phyloP scores from a whole-genome alignment of 2,797 vertebrate species.

The Ispidina lecontei region DNA sequence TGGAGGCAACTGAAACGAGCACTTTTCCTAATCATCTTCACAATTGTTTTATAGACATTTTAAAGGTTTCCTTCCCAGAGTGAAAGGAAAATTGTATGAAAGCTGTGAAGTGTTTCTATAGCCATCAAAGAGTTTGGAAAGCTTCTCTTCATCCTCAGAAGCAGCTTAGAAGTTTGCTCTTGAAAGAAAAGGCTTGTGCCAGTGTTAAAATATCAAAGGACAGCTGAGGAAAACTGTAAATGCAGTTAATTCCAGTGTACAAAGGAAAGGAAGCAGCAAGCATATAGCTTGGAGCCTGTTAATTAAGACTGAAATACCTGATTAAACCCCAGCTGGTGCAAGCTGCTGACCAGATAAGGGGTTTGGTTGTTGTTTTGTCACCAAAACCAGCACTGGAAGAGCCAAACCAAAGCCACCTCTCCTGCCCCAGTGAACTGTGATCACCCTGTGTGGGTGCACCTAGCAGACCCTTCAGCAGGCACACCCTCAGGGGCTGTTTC shows the following conservation, averaged over 20 bases:
- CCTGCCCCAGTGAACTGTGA: background rate
- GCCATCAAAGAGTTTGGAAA: slow-evolving; percentile 61
- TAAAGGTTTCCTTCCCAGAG: slow-evolving; percentile 58
- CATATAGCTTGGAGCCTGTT: slow-evolving; percentile 4
- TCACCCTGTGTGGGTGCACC: background rate
- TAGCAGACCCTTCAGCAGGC: background rate
- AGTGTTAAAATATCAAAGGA: slow-evolving; percentile 44
- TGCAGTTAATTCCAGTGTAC: slow-evolving; percentile 49
- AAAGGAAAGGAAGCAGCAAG: slow-evolving; percentile 56
- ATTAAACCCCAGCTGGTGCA: background rate
- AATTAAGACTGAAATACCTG: slow-evolving; percentile 24
- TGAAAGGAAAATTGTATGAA: slow-evolving; percentile 26
- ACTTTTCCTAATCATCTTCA: slow-evolving; percentile 53
- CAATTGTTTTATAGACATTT: slow-evolving; percentile 26
- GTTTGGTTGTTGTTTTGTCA: background rate
- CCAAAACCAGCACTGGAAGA: background rate
- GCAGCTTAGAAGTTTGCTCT: slow-evolving; percentile 59
- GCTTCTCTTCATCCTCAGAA: slow-evolving; percentile 42
- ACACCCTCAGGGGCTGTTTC: background rate
- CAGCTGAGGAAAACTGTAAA: slow-evolving; percentile 37
- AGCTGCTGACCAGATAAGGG: background rate
- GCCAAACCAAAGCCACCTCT: background rate
- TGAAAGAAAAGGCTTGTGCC: slow-evolving; percentile 47
- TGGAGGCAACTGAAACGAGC: slow-evolving; percentile 65
- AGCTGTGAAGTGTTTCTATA: slow-evolving; percentile 44